These are phyloP conservation scores for Mirounga angustirostris DNA, from an alignment of 2,113 vertebrate species.

Conservation along the genomic window DNA sequence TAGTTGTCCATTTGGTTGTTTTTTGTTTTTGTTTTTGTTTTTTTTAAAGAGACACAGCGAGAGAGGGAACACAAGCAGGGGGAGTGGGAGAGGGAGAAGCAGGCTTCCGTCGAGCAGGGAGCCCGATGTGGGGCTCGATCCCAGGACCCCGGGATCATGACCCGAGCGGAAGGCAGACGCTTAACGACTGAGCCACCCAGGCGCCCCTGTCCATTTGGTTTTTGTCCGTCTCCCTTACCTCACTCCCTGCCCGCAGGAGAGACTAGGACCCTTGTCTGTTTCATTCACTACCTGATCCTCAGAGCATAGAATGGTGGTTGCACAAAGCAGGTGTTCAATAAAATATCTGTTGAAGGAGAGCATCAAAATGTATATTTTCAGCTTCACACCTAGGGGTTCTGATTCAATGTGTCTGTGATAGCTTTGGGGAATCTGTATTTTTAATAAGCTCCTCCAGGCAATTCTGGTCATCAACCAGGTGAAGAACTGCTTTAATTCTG, in stretches of 20 bases:
- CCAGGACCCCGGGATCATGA: too few relatives aligned
- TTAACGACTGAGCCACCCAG: too few relatives aligned
- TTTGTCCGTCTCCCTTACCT: background rate
- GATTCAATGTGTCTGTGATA: background rate
- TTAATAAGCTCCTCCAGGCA: background rate
- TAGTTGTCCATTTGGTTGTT: background rate
- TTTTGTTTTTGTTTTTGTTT: too few relatives aligned
- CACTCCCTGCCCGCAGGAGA: background rate
- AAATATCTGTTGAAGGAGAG: background rate
- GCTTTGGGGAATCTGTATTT: background rate
- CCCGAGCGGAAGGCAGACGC: too few relatives aligned
- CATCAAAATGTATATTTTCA: constrained; percentile 13
- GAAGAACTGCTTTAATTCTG: constrained; percentile 11
- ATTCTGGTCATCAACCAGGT: background rate
- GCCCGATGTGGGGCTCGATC: too few relatives aligned
- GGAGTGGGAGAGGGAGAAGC: too few relatives aligned
- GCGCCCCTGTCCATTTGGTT: background rate
- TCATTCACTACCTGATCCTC: background rate
- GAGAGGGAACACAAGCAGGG: too few relatives aligned
- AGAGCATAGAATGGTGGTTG: background rate
- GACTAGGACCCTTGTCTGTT: background rate
- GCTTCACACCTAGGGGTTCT: background rate
- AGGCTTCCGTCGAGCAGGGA: too few relatives aligned
- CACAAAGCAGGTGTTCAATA: background rate
- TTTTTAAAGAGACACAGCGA: too few relatives aligned